Evolutionary conservation across 2,113 vertebrate species (phyloP).

Genomic region (Pygoscelis antarcticus): DNA sequence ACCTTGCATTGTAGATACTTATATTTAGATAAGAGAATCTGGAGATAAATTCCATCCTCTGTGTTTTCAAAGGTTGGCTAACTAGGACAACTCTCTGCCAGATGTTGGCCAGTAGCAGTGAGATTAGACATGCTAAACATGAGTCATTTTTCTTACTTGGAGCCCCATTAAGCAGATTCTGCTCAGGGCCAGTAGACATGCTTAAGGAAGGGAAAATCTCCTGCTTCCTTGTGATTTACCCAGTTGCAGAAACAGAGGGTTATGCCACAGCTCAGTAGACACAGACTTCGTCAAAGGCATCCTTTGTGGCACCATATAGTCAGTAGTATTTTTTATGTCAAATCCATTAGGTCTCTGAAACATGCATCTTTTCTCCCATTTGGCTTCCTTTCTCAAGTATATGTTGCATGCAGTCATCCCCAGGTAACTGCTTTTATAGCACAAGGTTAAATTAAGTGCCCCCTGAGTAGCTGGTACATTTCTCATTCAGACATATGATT

Average conservation of each 20-base stretch:
- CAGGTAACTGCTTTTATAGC: not conserved
- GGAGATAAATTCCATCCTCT: not conserved
- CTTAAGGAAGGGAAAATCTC: not conserved
- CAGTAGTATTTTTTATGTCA: not conserved
- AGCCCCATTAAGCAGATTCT: not conserved
- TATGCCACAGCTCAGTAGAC: not conserved
- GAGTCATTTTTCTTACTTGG: not conserved
- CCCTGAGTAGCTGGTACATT: not conserved
- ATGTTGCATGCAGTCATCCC: not conserved
- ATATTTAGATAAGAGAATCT: not conserved
- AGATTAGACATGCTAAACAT: not conserved
- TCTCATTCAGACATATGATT: not conserved
- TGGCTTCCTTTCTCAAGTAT: not conserved
- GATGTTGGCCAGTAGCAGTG: not conserved
- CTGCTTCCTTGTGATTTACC: not conserved
- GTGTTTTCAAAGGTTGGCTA: not conserved
- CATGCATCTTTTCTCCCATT: not conserved
- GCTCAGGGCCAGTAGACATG: not conserved
- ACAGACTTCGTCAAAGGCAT: not conserved
- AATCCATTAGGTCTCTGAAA: not conserved
- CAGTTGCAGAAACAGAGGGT: not conserved
- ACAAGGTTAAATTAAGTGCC: not conserved
- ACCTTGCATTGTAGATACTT: not conserved
- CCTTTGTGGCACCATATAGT: not conserved
- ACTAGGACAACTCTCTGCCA: not conserved